Evolutionary conservation across 2,113 vertebrate species (phyloP).

Genomic region (Nanorana parkeri): DNA sequence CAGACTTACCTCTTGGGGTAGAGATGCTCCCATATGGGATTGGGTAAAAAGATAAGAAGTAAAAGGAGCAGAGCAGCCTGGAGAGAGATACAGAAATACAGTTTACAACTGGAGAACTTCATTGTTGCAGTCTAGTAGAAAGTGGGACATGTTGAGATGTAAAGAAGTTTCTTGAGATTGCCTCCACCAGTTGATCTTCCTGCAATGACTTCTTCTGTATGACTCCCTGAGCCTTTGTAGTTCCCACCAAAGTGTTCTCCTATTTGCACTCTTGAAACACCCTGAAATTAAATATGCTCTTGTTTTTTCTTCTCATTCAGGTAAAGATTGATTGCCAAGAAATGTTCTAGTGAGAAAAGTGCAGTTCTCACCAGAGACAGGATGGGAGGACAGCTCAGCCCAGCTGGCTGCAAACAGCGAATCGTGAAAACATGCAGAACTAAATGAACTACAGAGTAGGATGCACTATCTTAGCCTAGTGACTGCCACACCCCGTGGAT

Average conservation of each 20-base stretch:
- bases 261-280: constrained; percentile 29
- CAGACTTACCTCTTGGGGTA: constrained; percentile 23
- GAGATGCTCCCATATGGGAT: neutral
- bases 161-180: too few relatives aligned
- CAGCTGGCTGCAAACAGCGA: neutral
- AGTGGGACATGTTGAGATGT: neutral
- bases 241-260: neutral
- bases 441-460: neutral
- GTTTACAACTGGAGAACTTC: constrained; percentile 1
- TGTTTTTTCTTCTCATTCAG: constrained; percentile 6
- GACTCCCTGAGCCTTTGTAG: neutral
- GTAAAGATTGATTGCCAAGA: neutral
- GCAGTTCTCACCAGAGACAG: neutral
- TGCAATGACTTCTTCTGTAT: neutral
- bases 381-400: neutral
- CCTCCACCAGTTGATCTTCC: neutral
- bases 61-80: neutral
- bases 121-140: neutral
- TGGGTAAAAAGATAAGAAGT: neutral
- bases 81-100: neutral
- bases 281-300: constrained; percentile 14
- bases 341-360: constrained; percentile 8
- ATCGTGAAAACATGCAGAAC: neutral
- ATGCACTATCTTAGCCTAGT: neutral
- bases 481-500: neutral